Percentiles rank a stretch among this genome's conserved stretches.
Evolutionary conservation across 2,888 invertebrate species (phyloP).

Genomic region (Epicampocera succincta): DNA sequence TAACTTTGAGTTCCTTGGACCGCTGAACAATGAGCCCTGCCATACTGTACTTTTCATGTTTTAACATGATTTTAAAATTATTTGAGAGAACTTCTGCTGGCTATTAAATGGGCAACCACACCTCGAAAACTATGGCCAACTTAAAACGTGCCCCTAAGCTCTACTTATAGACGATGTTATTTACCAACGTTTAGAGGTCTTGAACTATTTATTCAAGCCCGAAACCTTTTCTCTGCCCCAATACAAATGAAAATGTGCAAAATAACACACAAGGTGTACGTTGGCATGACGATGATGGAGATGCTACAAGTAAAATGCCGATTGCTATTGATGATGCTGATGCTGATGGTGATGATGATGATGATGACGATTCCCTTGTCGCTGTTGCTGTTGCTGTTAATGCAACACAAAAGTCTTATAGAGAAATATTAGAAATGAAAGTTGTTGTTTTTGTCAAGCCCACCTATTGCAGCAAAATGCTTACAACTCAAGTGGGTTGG

Average conservation of each 20-base stretch:
- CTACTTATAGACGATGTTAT: too few species aligned
- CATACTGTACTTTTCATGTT: too few species aligned
- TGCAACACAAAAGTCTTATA: constrained; percentile 26
- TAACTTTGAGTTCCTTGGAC: too few species aligned
- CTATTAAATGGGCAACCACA: too few species aligned
- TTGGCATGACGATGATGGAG: constrained; percentile 50
- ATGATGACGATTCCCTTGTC: constrained; percentile 55
- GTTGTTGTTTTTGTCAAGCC: constrained; percentile 58
- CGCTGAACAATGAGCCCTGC: too few species aligned
- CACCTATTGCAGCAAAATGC: constrained; percentile 52
- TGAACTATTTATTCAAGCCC: too few species aligned
- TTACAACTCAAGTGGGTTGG: constrained; percentile 49
- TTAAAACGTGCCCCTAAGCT: too few species aligned
- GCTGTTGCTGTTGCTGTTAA: constrained; percentile 54
- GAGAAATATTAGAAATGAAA: constrained; percentile 25
- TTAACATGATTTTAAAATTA: too few species aligned
- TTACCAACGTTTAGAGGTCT: too few species aligned
- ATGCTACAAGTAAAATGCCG: constrained; percentile 46
- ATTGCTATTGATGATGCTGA: constrained; percentile 32
- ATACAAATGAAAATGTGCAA: constrained; percentile 51
- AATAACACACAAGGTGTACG: constrained; percentile 61
- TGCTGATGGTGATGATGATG: too few species aligned
- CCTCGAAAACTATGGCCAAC: too few species aligned
- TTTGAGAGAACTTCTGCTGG: too few species aligned
- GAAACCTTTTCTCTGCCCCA: neutral